phyloP scores from a whole-genome alignment of 2,113 vertebrate species.

The Mesocricetus auratus region DNA sequence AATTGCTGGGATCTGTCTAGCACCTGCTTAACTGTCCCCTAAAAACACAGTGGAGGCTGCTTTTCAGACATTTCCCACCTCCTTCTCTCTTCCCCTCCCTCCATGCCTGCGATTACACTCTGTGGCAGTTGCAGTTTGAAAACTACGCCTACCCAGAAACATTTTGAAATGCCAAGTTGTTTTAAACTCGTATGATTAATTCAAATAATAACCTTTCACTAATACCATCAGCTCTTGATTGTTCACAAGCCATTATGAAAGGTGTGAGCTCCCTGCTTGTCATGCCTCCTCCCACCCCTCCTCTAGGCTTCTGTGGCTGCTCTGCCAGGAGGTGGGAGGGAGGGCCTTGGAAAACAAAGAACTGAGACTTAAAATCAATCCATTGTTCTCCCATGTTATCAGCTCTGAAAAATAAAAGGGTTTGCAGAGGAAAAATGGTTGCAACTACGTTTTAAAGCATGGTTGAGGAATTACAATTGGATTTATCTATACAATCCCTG shows the following conservation, averaged over 20 bases:
- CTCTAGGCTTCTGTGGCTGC: background rate
- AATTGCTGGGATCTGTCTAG: background rate
- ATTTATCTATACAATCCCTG: background rate
- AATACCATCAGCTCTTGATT: constrained; percentile 83
- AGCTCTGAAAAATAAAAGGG: constrained; percentile 49
- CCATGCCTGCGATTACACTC: constrained; percentile 23
- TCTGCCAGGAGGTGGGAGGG: constrained; percentile 39
- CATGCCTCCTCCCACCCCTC: constrained; percentile 41
- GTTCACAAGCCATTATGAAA: constrained; percentile 81
- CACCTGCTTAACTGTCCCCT: background rate
- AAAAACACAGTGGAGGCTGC: background rate
- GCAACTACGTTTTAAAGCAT: constrained; percentile 12
- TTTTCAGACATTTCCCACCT: background rate
- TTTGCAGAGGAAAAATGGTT: constrained; percentile 60
- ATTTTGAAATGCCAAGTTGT: constrained; percentile 84
- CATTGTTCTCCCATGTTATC: constrained; percentile 71
- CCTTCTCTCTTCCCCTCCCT: background rate
- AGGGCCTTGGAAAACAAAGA: constrained; percentile 72
- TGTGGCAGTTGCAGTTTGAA: constrained; percentile 74
- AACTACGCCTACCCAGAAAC: constrained; percentile 82
- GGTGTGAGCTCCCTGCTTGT: constrained; percentile 72
- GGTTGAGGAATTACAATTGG: constrained; percentile 39
- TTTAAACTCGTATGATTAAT: constrained; percentile 84
- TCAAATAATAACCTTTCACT: constrained; percentile 85
- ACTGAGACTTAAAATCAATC: constrained; percentile 62